phyloP scores from a whole-genome alignment of 2,888 invertebrate species.

The Volucella inanis region DNA sequence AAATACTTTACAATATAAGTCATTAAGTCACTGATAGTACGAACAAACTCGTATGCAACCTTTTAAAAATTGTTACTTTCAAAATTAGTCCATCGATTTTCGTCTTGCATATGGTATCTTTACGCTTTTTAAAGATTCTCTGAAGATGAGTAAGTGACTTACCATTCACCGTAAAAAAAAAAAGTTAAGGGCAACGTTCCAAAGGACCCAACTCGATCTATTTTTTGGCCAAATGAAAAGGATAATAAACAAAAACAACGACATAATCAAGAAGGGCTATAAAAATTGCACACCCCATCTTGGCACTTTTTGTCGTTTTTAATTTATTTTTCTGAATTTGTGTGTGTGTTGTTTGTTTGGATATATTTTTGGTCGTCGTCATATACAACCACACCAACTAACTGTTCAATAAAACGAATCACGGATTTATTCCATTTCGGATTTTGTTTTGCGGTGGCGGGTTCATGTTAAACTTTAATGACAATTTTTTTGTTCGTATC shows the following conservation, averaged over 20 bases:
- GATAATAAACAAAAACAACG: background rate
- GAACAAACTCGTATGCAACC: too few species aligned
- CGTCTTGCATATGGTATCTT: too few species aligned
- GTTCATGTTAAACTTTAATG: constrained; percentile 56
- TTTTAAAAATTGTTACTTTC: too few species aligned
- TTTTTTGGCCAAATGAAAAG: background rate
- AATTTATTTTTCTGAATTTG: constrained; percentile 23
- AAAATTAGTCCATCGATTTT: too few species aligned
- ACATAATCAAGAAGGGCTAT: background rate
- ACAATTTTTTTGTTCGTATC: constrained; percentile 12
- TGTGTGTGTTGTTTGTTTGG: too few species aligned
- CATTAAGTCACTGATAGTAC: too few species aligned
- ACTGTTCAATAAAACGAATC: constrained; percentile 49
- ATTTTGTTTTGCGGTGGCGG: background rate
- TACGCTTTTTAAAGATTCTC: too few species aligned
- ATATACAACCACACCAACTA: background rate
- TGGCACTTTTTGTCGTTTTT: constrained; percentile 38
- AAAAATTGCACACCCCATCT: constrained; percentile 16
- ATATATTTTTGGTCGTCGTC: too few species aligned
- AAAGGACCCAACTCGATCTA: background rate
- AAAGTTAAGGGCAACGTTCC: background rate
- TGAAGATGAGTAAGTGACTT: too few species aligned
- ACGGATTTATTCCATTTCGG: constrained; percentile 36
- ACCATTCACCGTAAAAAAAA: too few species aligned
- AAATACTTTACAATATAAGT: too few species aligned